phyloP scores from a whole-genome alignment of 2,888 invertebrate species.

The Nemotelus nigrinus region DNA sequence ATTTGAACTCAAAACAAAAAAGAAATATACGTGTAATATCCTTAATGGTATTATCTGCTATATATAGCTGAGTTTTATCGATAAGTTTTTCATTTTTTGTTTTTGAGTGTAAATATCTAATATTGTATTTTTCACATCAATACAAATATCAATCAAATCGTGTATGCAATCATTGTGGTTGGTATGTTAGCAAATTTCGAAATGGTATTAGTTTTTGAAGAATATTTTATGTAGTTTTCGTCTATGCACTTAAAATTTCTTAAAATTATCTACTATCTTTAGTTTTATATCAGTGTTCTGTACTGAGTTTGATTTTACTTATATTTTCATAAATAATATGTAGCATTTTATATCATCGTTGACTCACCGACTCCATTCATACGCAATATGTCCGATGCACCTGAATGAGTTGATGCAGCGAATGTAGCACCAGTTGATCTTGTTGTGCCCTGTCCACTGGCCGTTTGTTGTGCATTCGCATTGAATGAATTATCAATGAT shows the following conservation, averaged over 20 bases:
- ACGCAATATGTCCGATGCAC: slow-evolving; percentile 55
- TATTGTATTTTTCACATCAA: neutral
- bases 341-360: slow-evolving; percentile 57
- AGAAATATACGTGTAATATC: slow-evolving; percentile 9
- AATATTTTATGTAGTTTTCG: neutral
- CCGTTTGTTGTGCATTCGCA: slow-evolving; percentile 61
- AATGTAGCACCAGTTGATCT: slow-evolving; percentile 25
- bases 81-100: neutral
- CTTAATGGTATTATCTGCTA: slow-evolving; percentile 7
- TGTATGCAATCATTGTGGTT: too few relatives aligned
- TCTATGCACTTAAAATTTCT: slow-evolving; percentile 28
- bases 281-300: slow-evolving; percentile 29
- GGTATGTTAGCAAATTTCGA: too few relatives aligned
- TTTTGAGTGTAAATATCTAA: slow-evolving; percentile 5
- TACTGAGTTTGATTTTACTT: slow-evolving; percentile 1
- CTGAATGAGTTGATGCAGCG: slow-evolving; percentile 59
- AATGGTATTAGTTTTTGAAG: too few relatives aligned
- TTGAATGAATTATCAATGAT: slow-evolving; percentile 67
- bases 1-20: neutral
- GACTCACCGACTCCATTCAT: slow-evolving; percentile 68
- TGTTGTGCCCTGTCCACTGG: slow-evolving; percentile 46
- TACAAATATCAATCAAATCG: too few relatives aligned
- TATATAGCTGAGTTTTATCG: slow-evolving; percentile 14
- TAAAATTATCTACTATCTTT: slow-evolving; percentile 29
- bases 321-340: too few relatives aligned